phyloP scores from a whole-genome alignment of 2,888 invertebrate genomes.

The Acrobasis suavella region DNA sequence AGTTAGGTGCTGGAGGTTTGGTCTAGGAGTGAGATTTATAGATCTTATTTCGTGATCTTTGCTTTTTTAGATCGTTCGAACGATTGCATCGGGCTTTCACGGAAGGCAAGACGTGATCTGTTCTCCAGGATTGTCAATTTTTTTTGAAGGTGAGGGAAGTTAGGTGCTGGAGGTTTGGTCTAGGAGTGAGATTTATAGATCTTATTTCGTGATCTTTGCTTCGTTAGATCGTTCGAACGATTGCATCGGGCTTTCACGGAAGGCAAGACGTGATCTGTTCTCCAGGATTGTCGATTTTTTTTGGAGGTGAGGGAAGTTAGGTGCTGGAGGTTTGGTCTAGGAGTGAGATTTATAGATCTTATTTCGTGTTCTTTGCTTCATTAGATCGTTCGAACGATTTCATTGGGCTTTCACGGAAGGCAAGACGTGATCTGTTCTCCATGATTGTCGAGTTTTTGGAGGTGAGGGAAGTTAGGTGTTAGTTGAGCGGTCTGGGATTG shows the following conservation, averaged over 20 bases:
- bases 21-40: slow-evolving; percentile 42
- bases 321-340: too few species aligned
- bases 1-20: too few species aligned
- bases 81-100: slow-evolving; percentile 44
- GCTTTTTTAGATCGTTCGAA: slow-evolving; percentile 40
- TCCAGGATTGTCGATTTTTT: slow-evolving; percentile 10
- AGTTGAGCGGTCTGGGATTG: too few species aligned
- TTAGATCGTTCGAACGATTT: slow-evolving; percentile 41
- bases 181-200: slow-evolving; percentile 49
- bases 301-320: slow-evolving; percentile 18
- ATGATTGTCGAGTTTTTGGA: slow-evolving; percentile 13
- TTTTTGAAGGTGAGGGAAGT: slow-evolving; percentile 21
- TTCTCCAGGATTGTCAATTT: slow-evolving; percentile 21
- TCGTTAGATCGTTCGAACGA: slow-evolving; percentile 41
- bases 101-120: slow-evolving; percentile 32
- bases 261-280: slow-evolving; percentile 31
- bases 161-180: too few species aligned
- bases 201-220: slow-evolving; percentile 53
- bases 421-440: slow-evolving; percentile 29
- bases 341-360: slow-evolving; percentile 56
- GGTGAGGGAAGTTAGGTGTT: slow-evolving; percentile 3
- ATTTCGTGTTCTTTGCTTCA: slow-evolving; percentile 48
- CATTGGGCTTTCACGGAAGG: slow-evolving; percentile 43
- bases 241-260: slow-evolving; percentile 44
- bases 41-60: slow-evolving; percentile 58